Evolutionary conservation across 1,140 invertebrate species (phyloP).

Genomic region (Ips nitidus): DNA sequence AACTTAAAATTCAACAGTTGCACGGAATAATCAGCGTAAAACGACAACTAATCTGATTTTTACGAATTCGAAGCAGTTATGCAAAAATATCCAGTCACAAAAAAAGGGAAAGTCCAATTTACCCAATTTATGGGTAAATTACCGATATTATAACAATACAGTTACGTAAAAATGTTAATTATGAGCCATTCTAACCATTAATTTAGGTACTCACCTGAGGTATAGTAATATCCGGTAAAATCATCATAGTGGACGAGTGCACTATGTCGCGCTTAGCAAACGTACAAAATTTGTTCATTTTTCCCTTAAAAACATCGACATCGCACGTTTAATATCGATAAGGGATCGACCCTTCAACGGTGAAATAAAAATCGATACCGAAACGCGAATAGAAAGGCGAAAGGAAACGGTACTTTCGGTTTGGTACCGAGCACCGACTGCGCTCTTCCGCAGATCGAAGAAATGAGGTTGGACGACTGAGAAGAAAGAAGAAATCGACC

Average conservation of each 20-base stretch:
- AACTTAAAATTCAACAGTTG: no score
- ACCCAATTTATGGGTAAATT: no score
- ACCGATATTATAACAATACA: no score
- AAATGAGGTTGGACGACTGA: slow-evolving; percentile 30
- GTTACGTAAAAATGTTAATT: no score
- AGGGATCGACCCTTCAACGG: neutral
- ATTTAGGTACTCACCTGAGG: slow-evolving; percentile 41
- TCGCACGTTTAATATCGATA: slow-evolving; percentile 1
- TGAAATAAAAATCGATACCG: slow-evolving; percentile 3
- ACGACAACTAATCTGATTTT: no score
- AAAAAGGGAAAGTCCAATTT: no score
- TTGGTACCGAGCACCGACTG: slow-evolving; percentile 4
- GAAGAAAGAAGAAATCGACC: slow-evolving; percentile 31
- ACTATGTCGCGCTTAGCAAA: slow-evolving; percentile 38
- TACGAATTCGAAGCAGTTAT: no score
- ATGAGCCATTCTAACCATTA: no score
- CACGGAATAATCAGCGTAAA: no score
- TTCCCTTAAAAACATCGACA: neutral
- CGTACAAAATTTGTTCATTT: slow-evolving; percentile 42
- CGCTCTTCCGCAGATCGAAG: slow-evolving; percentile 18
- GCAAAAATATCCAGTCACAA: no score
- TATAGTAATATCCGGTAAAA: slow-evolving; percentile 46
- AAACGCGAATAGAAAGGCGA: slow-evolving; percentile 4
- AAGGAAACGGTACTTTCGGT: slow-evolving; percentile 29
- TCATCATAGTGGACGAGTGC: slow-evolving; percentile 36